These are phyloP conservation scores for Mythimna loreyi DNA, from an alignment of 2,888 invertebrate species.

Conservation along the genomic window DNA sequence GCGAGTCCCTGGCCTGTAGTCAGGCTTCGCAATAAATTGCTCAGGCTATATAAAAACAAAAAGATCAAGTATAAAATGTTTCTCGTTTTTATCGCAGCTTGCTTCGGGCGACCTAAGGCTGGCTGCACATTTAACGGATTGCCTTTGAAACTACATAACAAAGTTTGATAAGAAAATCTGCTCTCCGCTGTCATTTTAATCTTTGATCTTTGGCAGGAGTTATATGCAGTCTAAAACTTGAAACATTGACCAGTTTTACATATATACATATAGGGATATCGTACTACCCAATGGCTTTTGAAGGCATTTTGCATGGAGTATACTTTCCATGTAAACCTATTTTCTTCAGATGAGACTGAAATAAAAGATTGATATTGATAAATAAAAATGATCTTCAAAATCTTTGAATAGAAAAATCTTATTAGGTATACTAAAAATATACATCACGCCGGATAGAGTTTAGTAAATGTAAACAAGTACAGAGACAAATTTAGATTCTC, in stretches of 20 bases:
- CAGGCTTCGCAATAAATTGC: conserved; percentile 69
- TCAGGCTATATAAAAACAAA: conserved; percentile 67
- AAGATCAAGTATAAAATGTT: conserved; percentile 72
- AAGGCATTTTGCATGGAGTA: background rate
- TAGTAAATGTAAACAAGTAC: background rate
- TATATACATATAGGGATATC: background rate
- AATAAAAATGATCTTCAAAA: background rate
- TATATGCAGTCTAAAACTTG: background rate
- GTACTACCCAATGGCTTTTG: background rate
- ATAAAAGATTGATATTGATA: background rate
- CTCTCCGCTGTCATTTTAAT: background rate
- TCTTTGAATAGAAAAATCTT: background rate
- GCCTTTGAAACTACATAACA: conserved; percentile 1
- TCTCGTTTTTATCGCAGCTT: conserved; percentile 67
- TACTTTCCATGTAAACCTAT: background rate
- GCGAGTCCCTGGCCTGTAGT: conserved; percentile 31
- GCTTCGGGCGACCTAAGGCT: conserved; percentile 46
- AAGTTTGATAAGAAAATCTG: background rate
- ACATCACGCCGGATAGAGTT: background rate
- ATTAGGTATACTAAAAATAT: background rate
- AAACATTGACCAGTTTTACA: background rate
- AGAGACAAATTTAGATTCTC: conserved; percentile 4
- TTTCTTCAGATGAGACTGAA: background rate
- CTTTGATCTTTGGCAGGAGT: background rate
- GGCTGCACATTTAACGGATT: conserved; percentile 33